These are phyloP conservation scores for Ditylenchus weischeri DNA, from an alignment of 2,888 invertebrate genomes.

Conservation along the genomic window DNA sequence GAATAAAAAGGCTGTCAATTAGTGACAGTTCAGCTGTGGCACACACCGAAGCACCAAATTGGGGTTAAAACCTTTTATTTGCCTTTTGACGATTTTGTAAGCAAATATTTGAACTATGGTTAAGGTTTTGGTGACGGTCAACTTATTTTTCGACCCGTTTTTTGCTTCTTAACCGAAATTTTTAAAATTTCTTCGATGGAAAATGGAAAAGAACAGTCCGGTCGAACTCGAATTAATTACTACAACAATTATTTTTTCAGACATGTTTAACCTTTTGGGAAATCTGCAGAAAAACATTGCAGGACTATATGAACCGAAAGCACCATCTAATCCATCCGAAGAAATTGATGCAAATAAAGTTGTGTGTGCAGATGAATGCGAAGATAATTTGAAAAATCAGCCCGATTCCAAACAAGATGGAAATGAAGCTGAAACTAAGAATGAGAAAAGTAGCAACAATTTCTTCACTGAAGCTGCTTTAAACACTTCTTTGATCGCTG, in stretches of 20 bases:
- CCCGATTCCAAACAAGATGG: not conserved
- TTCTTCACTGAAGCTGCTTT: conserved; percentile 4
- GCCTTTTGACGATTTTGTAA: no score
- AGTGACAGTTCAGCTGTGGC: not conserved
- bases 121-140: no score
- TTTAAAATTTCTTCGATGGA: no score
- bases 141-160: no score
- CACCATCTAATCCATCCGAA: not conserved
- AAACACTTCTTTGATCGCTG: conserved; percentile 2
- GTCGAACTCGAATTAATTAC: not conserved
- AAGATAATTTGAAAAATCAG: not conserved
- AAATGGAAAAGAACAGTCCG: no score
- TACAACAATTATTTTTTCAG: not conserved
- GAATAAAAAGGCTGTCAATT: not conserved
- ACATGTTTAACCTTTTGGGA: conserved; percentile 9
- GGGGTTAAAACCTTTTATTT: no score
- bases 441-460: not conserved
- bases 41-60: not conserved
- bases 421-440: not conserved
- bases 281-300: conserved; percentile 13
- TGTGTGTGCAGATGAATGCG: not conserved
- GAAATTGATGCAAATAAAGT: no score
- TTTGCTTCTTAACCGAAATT: not conserved
- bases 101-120: no score
- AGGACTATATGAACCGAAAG: not conserved